Evolutionary conservation across 2,797 vertebrate genomes (phyloP).

Genomic region (Remorina albescens): DNA sequence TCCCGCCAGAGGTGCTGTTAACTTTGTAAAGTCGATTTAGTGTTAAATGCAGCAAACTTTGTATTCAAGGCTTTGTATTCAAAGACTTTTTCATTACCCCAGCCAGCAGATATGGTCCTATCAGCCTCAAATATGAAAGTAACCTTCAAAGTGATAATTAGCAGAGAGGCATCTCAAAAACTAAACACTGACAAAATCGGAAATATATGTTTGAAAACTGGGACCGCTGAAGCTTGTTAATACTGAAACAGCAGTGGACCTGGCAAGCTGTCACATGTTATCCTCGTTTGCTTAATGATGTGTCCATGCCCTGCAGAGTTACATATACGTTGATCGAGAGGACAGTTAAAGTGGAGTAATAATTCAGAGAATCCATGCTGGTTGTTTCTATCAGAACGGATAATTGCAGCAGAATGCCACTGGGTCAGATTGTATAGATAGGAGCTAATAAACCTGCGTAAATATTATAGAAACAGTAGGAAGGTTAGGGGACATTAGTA

Average conservation of each 20-base stretch:
- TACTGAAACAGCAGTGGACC: slow-evolving; percentile 6
- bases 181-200: slow-evolving; percentile 20
- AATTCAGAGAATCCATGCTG: not conserved
- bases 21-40: slow-evolving; percentile 41
- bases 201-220: slow-evolving; percentile 25
- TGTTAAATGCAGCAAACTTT: slow-evolving; percentile 17
- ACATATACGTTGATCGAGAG: not conserved
- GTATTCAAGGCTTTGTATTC: slow-evolving; percentile 6
- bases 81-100: slow-evolving; percentile 26
- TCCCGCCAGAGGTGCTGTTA: slow-evolving; percentile 13
- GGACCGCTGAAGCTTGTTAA: slow-evolving; percentile 37
- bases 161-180: slow-evolving; percentile 26
- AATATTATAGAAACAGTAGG: not conserved
- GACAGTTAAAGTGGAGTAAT: slow-evolving; percentile 8
- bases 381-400: slow-evolving; percentile 14
- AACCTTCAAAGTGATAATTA: slow-evolving; percentile 47
- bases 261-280: slow-evolving; percentile 25
- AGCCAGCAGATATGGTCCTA: slow-evolving; percentile 25
- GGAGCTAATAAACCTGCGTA: slow-evolving; percentile 1
- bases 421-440: not conserved
- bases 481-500: not conserved
- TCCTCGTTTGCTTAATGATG: slow-evolving; percentile 34
- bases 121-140: slow-evolving; percentile 34
- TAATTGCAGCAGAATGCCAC: slow-evolving; percentile 24
- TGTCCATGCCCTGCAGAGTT: slow-evolving; percentile 9